Conservation (phyloP, 2,888 invertebrate species). For the Chloroclysta siterata region DNA sequence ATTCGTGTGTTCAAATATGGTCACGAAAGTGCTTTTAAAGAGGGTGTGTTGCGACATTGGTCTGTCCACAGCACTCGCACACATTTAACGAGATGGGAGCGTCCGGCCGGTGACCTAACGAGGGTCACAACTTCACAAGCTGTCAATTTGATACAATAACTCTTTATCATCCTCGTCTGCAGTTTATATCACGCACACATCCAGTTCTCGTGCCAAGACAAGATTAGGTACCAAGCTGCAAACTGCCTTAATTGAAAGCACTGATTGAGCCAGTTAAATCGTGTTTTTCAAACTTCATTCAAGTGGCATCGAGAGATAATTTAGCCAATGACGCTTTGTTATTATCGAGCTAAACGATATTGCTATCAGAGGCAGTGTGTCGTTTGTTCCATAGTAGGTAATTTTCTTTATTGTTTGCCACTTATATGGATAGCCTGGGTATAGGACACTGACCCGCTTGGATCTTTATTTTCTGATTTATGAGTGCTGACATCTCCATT, state of each 20-base stretch:
- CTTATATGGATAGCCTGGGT: slow-evolving; percentile 61
- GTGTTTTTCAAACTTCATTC: slow-evolving; percentile 30
- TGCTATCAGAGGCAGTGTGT: slow-evolving; percentile 53
- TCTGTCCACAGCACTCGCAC: slow-evolving; percentile 46
- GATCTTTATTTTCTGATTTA: slow-evolving; percentile 63
- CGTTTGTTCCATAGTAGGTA: slow-evolving; percentile 55
- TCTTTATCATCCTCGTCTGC: slow-evolving; percentile 48
- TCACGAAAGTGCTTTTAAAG: slow-evolving; percentile 38
- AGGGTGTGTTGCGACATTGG: slow-evolving; percentile 49
- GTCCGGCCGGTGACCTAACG: slow-evolving; percentile 60
- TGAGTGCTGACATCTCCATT: slow-evolving; percentile 55
- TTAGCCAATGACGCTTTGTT: slow-evolving; percentile 45
- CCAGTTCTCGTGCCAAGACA: slow-evolving; percentile 39
- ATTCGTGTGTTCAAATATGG: slow-evolving; percentile 44
- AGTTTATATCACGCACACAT: slow-evolving; percentile 46
- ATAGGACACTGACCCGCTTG: slow-evolving; percentile 71
- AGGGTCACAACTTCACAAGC: slow-evolving; percentile 52
- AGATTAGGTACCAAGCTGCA: slow-evolving; percentile 31
- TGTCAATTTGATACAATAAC: slow-evolving; percentile 56
- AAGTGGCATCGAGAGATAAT: slow-evolving; percentile 34
- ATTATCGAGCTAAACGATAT: slow-evolving; percentile 45
- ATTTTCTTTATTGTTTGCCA: slow-evolving; percentile 67
- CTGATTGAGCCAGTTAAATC: slow-evolving; percentile 33
- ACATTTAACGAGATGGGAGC: slow-evolving; percentile 56
- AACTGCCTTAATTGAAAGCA: slow-evolving; percentile 32